Evolutionary conservation across 2,797 vertebrate species (phyloP).

Genomic region (Danio albolineatus): DNA sequence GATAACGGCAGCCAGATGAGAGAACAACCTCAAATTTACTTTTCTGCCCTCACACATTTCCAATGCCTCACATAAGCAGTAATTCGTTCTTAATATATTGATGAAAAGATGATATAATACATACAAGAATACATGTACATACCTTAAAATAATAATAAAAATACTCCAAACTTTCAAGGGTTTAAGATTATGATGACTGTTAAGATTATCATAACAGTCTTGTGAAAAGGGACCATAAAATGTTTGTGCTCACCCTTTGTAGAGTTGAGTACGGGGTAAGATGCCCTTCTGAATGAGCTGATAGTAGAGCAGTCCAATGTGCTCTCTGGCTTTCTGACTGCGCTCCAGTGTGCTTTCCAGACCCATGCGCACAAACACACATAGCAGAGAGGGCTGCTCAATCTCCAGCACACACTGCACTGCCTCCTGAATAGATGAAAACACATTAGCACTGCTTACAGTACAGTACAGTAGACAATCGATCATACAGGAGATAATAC

Average conservation of each 20-base stretch:
- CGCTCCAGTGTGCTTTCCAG: conserved; percentile 96
- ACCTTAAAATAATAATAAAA: too few species aligned
- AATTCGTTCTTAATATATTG: too few species aligned
- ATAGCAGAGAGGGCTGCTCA: conserved; percentile 79
- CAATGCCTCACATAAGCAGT: too few species aligned
- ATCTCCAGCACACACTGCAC: conserved; percentile 95
- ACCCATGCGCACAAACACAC: conserved; percentile 89
- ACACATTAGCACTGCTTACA: background rate
- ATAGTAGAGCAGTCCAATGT: conserved; percentile 93
- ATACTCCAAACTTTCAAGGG: too few species aligned
- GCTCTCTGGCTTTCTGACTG: conserved; percentile 94
- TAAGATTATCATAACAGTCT: too few species aligned
- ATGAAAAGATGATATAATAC: too few species aligned
- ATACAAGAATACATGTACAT: too few species aligned
- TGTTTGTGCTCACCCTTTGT: conserved; percentile 85
- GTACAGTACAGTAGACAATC: background rate
- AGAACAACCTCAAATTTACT: too few species aligned
- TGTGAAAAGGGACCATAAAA: background rate
- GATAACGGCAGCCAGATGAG: too few species aligned
- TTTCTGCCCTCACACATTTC: too few species aligned
- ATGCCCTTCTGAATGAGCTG: conserved; percentile 88
- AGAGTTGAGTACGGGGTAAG: conserved; percentile 89
- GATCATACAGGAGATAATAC: background rate
- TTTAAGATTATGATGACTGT: too few species aligned
- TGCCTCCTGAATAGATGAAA: conserved; percentile 84